These are phyloP conservation scores for Hydractinia echinata DNA, from an alignment of 30 jellyfish, hydroid and myxozoan genomes.

Conservation along the genomic window DNA sequence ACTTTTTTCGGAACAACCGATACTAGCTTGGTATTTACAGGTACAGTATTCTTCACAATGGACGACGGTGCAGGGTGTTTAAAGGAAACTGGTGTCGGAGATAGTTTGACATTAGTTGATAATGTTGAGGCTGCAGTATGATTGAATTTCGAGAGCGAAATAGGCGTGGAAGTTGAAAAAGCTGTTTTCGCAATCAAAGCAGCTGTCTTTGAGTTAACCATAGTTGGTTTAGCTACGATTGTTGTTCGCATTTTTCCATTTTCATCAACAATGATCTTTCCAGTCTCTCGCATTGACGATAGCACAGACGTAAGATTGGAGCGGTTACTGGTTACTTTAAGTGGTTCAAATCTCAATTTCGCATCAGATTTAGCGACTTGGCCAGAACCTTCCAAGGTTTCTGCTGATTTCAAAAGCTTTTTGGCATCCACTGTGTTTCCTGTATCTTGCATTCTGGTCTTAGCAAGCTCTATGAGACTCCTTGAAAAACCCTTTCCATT, in stretches of 20 bases:
- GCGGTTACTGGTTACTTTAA: background rate
- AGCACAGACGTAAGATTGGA: background rate
- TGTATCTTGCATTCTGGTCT: constrained; percentile 7
- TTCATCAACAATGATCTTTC: background rate
- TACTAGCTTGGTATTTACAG: too few species aligned
- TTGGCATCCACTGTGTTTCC: background rate
- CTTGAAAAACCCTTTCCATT: background rate
- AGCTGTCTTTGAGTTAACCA: constrained; percentile 12
- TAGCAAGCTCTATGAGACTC: background rate
- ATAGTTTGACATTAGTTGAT: too few species aligned
- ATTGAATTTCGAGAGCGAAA: too few species aligned
- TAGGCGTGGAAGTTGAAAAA: background rate
- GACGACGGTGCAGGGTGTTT: too few species aligned
- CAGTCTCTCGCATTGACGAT: background rate
- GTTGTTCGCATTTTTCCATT: background rate
- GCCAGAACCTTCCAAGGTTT: background rate
- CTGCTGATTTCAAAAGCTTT: background rate
- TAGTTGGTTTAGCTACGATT: background rate
- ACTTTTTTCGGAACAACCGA: background rate
- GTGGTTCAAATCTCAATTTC: background rate
- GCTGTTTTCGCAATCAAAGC: background rate
- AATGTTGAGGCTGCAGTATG: too few species aligned
- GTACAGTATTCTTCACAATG: too few species aligned
- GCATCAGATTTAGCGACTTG: background rate
- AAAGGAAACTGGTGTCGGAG: too few species aligned